Conservation (phyloP, 2,888 invertebrate genomes). For the Mythimna ferrago region DNA sequence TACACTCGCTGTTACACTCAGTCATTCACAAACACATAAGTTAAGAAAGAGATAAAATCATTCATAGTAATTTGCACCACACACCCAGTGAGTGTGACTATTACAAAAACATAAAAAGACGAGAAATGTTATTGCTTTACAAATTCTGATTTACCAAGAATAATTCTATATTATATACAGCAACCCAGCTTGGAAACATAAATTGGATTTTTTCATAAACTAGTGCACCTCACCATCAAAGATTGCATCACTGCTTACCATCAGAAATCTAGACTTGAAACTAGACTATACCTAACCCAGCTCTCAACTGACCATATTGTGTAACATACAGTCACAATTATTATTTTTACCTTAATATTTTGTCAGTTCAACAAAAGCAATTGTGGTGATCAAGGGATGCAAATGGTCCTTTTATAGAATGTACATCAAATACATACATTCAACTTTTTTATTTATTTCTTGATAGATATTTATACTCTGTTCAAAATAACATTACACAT, state of each 20-base stretch:
- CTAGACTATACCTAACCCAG: no score
- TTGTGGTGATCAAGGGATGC: not conserved
- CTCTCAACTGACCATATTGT: not conserved
- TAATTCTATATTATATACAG: not conserved
- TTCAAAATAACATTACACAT: no score
- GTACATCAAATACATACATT: not conserved
- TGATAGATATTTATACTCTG: no score
- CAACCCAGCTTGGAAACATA: not conserved
- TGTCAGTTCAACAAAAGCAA: not conserved
- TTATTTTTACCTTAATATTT: not conserved
- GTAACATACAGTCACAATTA: conserved; percentile 4
- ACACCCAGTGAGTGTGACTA: not conserved
- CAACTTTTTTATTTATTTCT: no score
- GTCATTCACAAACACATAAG: conserved; percentile 90
- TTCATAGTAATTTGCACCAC: conserved; percentile 65
- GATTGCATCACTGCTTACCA: no score
- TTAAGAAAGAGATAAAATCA: no score
- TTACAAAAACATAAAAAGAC: not conserved
- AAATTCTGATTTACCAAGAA: not conserved
- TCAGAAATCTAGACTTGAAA: not conserved
- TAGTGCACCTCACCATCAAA: no score
- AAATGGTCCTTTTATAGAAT: not conserved
- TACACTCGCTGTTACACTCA: conserved; percentile 89
- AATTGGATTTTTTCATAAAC: no score
- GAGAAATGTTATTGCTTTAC: not conserved